Conservation (phyloP, 2,888 invertebrate species). For the Sesia apiformis region DNA sequence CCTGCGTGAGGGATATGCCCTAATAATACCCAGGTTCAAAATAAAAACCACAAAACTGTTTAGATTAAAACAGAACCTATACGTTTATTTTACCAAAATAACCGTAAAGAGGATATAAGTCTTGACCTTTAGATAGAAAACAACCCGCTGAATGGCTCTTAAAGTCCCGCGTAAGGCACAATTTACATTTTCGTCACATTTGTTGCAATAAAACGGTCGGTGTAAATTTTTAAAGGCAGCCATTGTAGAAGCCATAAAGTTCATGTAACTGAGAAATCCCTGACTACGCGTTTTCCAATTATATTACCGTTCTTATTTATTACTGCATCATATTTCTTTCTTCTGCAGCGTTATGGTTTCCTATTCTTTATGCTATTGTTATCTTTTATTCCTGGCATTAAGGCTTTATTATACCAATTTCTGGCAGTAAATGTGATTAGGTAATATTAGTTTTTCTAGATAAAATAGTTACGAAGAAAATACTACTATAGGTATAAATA, state of each 20-base stretch:
- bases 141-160: conserved; percentile 27
- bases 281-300: conserved; percentile 12
- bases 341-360: neutral
- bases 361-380: neutral
- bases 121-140: conserved; percentile 30
- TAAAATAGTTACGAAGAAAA: no score
- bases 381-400: neutral
- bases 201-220: conserved; percentile 47
- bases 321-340: neutral
- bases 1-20: no score
- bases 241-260: conserved; percentile 44
- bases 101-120: conserved; percentile 8
- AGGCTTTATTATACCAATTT: no score
- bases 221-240: conserved; percentile 46
- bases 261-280: conserved; percentile 25
- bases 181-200: conserved; percentile 58
- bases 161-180: conserved; percentile 22
- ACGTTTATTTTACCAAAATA: no score
- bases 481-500: no score
- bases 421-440: no score
- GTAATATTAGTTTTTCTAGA: no score
- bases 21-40: no score
- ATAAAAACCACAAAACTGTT: no score
- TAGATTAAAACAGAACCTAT: no score
- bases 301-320: neutral